phyloP scores from a whole-genome alignment of 2,113 vertebrate genomes.

The Oreochromis niloticus region DNA sequence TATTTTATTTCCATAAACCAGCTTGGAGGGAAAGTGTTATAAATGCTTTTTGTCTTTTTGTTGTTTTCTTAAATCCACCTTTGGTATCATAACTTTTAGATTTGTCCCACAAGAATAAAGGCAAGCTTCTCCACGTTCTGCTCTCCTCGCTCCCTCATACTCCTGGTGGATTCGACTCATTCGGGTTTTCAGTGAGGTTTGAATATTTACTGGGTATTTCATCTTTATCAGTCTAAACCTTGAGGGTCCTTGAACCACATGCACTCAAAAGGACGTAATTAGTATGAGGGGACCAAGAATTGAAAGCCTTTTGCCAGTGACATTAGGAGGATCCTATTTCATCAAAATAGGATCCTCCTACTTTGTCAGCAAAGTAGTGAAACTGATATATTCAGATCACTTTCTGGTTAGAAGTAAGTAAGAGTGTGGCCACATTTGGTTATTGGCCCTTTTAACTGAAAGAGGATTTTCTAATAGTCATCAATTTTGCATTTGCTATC shows the following conservation, averaged over 20 bases:
- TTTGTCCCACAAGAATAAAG: not conserved
- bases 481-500: not conserved
- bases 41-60: not conserved
- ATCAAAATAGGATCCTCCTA: not conserved
- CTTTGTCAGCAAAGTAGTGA: not conserved
- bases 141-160: not conserved
- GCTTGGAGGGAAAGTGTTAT: not conserved
- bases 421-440: not conserved
- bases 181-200: not conserved
- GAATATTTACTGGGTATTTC: not conserved
- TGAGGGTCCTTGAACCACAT: not conserved
- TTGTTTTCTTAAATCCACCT: not conserved
- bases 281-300: not conserved
- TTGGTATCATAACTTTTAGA: not conserved
- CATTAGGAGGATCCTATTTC: not conserved
- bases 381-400: not conserved
- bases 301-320: not conserved
- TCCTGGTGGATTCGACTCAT: not conserved
- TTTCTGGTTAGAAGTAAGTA: not conserved
- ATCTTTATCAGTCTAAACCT: not conserved
- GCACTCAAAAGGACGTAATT: not conserved
- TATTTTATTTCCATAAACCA: not conserved
- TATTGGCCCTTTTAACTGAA: not conserved
- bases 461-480: not conserved
- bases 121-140: not conserved